A percentile compares a stretch with the other conserved stretches of the same genome.
phyloP scores from a whole-genome alignment of 2,113 vertebrate species.

The Rhagologus leucostigma region DNA sequence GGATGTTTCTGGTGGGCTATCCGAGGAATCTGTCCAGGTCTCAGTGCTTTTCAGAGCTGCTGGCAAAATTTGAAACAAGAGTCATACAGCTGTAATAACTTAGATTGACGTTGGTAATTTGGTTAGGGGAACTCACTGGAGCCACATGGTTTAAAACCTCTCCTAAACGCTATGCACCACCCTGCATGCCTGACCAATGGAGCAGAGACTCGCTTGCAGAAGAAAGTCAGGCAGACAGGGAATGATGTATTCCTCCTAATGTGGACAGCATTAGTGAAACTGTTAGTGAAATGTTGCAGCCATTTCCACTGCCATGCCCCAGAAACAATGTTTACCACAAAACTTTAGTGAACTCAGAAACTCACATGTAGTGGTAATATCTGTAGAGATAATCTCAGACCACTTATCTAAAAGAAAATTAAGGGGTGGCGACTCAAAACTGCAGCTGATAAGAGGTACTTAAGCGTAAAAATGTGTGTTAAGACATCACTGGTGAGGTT shows the following conservation, averaged over 20 bases:
- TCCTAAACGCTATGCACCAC: accelerated
- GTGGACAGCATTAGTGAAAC: background rate
- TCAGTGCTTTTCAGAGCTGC: background rate
- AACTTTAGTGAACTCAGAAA: background rate
- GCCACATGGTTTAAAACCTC: background rate
- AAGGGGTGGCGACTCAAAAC: background rate
- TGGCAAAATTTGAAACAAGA: background rate
- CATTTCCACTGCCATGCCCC: background rate
- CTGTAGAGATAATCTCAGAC: background rate
- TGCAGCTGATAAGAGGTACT: background rate
- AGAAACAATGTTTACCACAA: background rate
- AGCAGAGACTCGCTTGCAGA: background rate
- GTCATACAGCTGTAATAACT: background rate
- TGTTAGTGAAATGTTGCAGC: background rate
- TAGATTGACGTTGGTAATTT: background rate
- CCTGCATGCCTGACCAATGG: background rate
- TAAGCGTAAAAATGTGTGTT: background rate
- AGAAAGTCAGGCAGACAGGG: background rate
- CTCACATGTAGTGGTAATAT: background rate
- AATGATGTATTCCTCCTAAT: background rate
- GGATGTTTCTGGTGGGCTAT: background rate
- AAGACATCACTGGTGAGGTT: background rate
- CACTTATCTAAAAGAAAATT: background rate
- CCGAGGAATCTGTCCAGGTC: background rate
- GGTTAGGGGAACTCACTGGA: background rate